Conservation (phyloP, 1,140 invertebrate species). For the Dysdera silvatica region DNA sequence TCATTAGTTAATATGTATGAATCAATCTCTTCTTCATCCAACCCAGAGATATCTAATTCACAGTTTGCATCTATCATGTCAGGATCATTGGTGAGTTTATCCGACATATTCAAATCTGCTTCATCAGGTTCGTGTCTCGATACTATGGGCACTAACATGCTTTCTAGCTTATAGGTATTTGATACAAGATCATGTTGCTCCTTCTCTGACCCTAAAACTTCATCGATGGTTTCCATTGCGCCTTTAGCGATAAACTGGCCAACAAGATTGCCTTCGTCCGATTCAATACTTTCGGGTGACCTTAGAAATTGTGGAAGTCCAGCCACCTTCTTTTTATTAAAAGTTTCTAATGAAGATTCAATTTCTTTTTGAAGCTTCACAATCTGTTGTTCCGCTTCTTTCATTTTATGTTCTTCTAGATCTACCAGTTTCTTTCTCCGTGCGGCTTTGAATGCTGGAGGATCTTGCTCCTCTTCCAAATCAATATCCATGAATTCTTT, state of each 20-base stretch:
- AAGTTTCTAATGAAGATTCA: constrained; percentile 57
- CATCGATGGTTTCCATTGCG: background rate
- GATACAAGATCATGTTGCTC: background rate
- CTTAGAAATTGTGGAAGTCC: constrained; percentile 24
- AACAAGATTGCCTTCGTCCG: background rate
- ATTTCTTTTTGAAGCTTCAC: constrained; percentile 46
- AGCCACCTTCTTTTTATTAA: constrained; percentile 52
- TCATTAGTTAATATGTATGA: background rate
- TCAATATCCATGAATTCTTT: constrained; percentile 97
- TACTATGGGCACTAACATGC: background rate
- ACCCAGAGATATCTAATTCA: background rate
- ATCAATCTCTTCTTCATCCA: background rate
- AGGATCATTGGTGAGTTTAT: background rate
- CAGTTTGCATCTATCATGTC: background rate
- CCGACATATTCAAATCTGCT: background rate
- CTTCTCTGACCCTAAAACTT: background rate
- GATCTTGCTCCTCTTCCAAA: constrained; percentile 92
- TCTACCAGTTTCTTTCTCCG: constrained; percentile 65
- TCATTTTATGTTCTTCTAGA: constrained; percentile 51
- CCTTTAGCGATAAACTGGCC: background rate
- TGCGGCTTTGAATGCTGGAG: constrained; percentile 84
- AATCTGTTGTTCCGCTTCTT: constrained; percentile 44
- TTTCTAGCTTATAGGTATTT: background rate
- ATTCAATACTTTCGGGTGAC: background rate
- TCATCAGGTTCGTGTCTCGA: background rate